A percentile compares a stretch with the other conserved stretches of the same genome.
phyloP scores from a whole-genome alignment of 2,888 invertebrate genomes.

The Sisyra nigra region DNA sequence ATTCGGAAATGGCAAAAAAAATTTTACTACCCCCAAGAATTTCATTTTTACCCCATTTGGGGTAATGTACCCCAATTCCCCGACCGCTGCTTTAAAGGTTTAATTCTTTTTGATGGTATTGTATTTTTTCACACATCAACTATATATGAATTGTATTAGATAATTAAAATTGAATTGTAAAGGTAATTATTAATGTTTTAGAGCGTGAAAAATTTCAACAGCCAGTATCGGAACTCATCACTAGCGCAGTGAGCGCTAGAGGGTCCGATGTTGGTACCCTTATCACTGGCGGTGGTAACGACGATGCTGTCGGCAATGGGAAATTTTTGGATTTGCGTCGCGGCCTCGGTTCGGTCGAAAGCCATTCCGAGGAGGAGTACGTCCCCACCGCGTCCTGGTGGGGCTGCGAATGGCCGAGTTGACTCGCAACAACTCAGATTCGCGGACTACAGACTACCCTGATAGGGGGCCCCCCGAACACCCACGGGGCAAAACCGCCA shows the following conservation, averaged over 20 bases:
- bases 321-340: constrained; percentile 16
- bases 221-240: constrained; percentile 20
- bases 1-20: too few relatives aligned
- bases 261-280: constrained; percentile 17
- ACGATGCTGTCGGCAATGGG: constrained; percentile 29
- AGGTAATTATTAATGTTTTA: constrained; percentile 27
- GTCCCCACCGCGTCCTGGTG: constrained; percentile 76
- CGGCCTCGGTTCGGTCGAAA: constrained; percentile 25
- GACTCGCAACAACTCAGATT: constrained; percentile 61
- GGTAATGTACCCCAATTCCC: too few relatives aligned
- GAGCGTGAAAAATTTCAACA: constrained; percentile 53
- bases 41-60: too few relatives aligned
- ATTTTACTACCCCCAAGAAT: too few relatives aligned
- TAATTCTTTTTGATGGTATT: too few relatives aligned
- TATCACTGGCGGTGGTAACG: constrained; percentile 9
- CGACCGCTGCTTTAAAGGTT: too few relatives aligned
- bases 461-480: constrained; percentile 10
- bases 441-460: constrained; percentile 28
- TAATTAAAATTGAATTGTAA: too few relatives aligned
- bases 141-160: too few relatives aligned
- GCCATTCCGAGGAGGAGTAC: constrained; percentile 35
- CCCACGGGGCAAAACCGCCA: neutral
- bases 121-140: too few relatives aligned
- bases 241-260: constrained; percentile 24
- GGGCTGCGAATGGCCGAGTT: constrained; percentile 95